Base-by-base conservation (phyloP, 2,888 invertebrate species). In the Stomorhina lunata region DNA sequence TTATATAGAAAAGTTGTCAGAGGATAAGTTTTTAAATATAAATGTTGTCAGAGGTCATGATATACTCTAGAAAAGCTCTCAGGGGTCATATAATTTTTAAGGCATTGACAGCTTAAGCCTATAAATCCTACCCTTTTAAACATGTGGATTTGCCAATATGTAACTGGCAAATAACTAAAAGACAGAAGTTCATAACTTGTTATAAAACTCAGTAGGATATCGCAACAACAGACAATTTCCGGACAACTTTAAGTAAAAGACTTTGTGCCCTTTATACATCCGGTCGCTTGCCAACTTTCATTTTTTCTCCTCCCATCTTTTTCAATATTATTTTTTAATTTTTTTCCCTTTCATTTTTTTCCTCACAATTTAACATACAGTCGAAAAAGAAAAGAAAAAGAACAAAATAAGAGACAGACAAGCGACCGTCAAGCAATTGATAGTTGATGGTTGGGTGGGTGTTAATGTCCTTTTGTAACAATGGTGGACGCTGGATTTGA, bases 201-300 rank as follows among this genome's bases (percentile, higher is more conserved):
- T 88, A 87, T 88, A 87, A 88, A 87, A 88, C 88, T 86, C 88
- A 86, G 89, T 88, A 88, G 88, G 89, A 88, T 88, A 89, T 88
- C 88, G 87, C 89, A 84, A 88, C 87, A 88, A 87, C 88, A 88
- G 87, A 87, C 89, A 88, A 88, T 88, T 89, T 88, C 88, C 88
- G 89, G 87, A 81, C 86, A 86, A 88, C 87, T 88, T 87, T 85
- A 88, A 88, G 86, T 85, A 86, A 85, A 88, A 88, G 86, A 86
- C 75, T 66, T 69, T 75, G 82, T 79, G 82, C 78, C 79, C 79
- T 76, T 79, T 79, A 79, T 69, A 79, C 65, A 76, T 79, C 82
- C 82, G 82, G 82, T 76, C 17, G 78, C 78, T 78, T 78, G 82
- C 82, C 79, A 82, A 79, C 65, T 59, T 66, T 68, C 63, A 48